phyloP scores from a whole-genome alignment of 2,113 vertebrate species.

The Xyrauchen texanus region DNA sequence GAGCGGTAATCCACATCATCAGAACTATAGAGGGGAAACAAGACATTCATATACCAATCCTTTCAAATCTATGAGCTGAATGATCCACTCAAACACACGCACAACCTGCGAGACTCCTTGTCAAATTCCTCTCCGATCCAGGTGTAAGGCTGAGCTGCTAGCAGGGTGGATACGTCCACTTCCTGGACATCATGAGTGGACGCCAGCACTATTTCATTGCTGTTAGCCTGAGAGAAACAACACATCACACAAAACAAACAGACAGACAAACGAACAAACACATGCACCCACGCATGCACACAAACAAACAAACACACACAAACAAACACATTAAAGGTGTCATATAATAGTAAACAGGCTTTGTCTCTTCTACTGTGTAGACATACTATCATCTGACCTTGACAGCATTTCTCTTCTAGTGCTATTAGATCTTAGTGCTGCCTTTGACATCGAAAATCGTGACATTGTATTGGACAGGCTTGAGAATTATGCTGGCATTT shows the following conservation, averaged over 20 bases:
- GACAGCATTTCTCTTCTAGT: too few relatives aligned
- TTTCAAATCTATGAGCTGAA: neutral
- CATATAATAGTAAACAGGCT: too few relatives aligned
- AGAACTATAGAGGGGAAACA: slow-evolving; percentile 75
- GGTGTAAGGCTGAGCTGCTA: slow-evolving; percentile 90
- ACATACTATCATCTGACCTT: too few relatives aligned
- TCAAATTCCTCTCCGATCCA: slow-evolving; percentile 98
- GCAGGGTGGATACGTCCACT: slow-evolving; percentile 89
- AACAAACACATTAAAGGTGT: too few relatives aligned
- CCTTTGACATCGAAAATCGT: too few relatives aligned
- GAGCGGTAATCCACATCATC: slow-evolving; percentile 93
- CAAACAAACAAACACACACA: too few relatives aligned
- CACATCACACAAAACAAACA: neutral
- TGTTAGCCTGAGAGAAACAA: slow-evolving; percentile 79
- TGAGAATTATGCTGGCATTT: too few relatives aligned
- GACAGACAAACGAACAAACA: too few relatives aligned
- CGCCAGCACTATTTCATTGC: slow-evolving; percentile 92
- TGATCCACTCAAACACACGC: neutral
- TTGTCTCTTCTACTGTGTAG: too few relatives aligned
- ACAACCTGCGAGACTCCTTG: slow-evolving; percentile 93
- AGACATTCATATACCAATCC: neutral
- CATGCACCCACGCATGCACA: too few relatives aligned
- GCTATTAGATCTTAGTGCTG: too few relatives aligned
- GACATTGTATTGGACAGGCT: too few relatives aligned
- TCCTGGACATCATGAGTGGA: slow-evolving; percentile 98